Evolutionary conservation across 2,113 vertebrate genomes (phyloP).

Genomic region (Microtus ochrogaster): DNA sequence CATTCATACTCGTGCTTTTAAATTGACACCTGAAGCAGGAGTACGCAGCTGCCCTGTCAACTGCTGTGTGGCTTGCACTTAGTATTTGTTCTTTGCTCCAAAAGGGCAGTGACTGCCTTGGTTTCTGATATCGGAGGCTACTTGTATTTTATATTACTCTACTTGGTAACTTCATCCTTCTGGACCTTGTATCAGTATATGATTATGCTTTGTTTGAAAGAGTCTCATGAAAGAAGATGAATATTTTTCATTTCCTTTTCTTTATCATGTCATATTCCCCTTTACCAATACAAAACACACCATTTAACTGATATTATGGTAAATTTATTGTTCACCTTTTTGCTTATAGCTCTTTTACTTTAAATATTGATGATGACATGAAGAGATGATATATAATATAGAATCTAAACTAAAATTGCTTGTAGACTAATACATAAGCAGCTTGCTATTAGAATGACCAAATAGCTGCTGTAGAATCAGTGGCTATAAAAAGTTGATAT

Average conservation of each 20-base stretch:
- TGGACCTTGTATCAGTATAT: constrained; percentile 69
- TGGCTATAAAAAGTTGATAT: constrained; percentile 39
- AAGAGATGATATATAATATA: constrained; percentile 38
- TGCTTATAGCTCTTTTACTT: background rate
- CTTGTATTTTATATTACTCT: constrained; percentile 32
- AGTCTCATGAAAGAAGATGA: constrained; percentile 76
- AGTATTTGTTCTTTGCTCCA: constrained; percentile 71
- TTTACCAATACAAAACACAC: constrained; percentile 58
- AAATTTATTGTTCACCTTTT: constrained; percentile 51
- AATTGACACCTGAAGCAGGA: constrained; percentile 78
- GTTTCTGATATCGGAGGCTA: constrained; percentile 56
- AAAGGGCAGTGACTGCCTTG: background rate
- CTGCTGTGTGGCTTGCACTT: constrained; percentile 75
- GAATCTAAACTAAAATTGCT: background rate
- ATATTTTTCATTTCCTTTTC: constrained; percentile 75
- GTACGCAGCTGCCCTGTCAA: constrained; percentile 47
- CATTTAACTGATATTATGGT: constrained; percentile 63
- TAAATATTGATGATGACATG: background rate
- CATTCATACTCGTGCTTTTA: constrained; percentile 74
- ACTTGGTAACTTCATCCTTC: constrained; percentile 4
- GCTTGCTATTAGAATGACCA: background rate
- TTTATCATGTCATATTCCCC: constrained; percentile 52
- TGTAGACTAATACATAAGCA: background rate
- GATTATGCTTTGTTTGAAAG: constrained; percentile 78
- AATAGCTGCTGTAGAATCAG: constrained; percentile 37